These are phyloP conservation scores for Augochlorella aurata DNA, from an alignment of 2,888 invertebrate genomes.

Conservation along the genomic window DNA sequence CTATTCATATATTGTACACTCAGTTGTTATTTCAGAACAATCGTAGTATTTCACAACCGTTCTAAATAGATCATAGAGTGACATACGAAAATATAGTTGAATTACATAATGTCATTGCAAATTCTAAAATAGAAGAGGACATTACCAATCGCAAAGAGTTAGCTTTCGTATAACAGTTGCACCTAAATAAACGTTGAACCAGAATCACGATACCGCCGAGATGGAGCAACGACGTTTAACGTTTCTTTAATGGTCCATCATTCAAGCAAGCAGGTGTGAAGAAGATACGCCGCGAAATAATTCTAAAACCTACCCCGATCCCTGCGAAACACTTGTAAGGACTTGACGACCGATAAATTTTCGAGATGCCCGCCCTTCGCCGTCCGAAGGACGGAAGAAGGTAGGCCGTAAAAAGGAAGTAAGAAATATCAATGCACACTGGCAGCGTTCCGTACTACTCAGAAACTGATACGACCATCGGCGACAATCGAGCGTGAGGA, in stretches of 20 bases:
- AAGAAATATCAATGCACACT: constrained; percentile 62
- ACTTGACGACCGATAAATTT: constrained; percentile 61
- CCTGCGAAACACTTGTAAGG: constrained; percentile 53
- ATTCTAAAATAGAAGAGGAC: no score
- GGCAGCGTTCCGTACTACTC: constrained; percentile 17
- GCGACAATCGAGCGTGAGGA: constrained; percentile 60
- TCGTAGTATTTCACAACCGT: no score
- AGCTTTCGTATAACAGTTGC: background rate
- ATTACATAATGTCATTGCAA: no score
- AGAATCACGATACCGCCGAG: background rate
- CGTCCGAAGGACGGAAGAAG: constrained; percentile 26
- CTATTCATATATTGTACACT: no score
- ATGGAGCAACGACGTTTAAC: background rate
- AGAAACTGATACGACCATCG: constrained; percentile 47
- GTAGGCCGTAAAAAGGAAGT: constrained; percentile 57
- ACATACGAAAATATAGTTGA: no score
- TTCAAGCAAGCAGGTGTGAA: constrained; percentile 36
- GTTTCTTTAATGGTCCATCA: constrained; percentile 13
- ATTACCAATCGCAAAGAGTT: no score
- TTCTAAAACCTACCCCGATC: constrained; percentile 39
- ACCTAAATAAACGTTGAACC: background rate
- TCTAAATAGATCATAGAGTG: no score
- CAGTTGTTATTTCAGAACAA: no score
- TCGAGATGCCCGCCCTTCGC: constrained; percentile 42
- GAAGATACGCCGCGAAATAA: constrained; percentile 39